phyloP scores from a whole-genome alignment of 2,797 vertebrate genomes.

The Momotus momota region DNA sequence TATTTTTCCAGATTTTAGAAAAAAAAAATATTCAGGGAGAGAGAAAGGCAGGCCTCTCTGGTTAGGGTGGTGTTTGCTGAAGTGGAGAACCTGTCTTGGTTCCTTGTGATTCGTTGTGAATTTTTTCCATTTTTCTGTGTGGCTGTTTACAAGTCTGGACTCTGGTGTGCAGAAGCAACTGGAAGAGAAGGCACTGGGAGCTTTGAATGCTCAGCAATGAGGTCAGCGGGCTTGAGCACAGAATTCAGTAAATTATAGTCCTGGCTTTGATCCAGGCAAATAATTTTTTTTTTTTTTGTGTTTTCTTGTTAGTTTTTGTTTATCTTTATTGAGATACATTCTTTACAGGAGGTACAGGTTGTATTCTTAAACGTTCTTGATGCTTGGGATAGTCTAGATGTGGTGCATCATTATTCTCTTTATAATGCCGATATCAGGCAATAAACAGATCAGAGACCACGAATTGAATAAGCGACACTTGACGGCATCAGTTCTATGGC shows the following conservation, averaged over 20 bases:
- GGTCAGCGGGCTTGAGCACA: neutral
- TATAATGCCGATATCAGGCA: neutral
- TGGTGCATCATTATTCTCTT: neutral
- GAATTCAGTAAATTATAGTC: neutral
- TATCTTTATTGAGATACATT: neutral
- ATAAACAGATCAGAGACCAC: neutral
- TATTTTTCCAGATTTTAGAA: neutral
- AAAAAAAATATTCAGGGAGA: neutral
- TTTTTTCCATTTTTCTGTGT: neutral
- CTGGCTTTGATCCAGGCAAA: neutral
- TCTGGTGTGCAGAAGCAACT: neutral
- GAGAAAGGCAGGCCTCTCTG: neutral
- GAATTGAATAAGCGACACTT: neutral
- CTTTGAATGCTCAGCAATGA: neutral
- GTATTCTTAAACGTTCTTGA: neutral
- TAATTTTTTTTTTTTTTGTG: neutral
- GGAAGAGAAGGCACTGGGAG: neutral
- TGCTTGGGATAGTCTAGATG: neutral
- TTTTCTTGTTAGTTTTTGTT: neutral
- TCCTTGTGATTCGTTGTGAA: neutral
- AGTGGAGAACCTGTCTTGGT: neutral
- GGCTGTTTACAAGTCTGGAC: neutral
- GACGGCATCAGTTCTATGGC: neutral
- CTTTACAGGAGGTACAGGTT: neutral
- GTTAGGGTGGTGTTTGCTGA: neutral